Percentiles rank a stretch among this genome's conserved stretches.
Evolutionary conservation across 2,797 vertebrate genomes (phyloP).

Genomic region (Sebastes matsubarae): DNA sequence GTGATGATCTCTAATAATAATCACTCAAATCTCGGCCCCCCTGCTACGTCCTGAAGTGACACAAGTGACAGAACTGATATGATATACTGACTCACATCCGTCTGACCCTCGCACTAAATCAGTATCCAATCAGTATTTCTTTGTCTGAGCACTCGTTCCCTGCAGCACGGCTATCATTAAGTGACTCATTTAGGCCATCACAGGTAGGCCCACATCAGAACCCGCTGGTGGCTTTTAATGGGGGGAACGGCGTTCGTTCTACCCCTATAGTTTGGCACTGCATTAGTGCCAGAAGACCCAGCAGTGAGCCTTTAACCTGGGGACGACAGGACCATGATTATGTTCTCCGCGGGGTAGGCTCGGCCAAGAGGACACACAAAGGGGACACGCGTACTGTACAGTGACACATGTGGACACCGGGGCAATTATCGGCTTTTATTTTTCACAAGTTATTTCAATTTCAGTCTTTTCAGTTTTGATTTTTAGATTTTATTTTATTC

Average conservation of each 20-base stretch:
- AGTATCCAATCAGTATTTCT: slow-evolving; percentile 78
- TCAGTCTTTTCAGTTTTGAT: not conserved
- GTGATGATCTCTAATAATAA: slow-evolving; percentile 41
- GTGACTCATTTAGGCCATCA: slow-evolving; percentile 77
- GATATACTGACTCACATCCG: slow-evolving; percentile 68
- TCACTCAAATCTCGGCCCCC: slow-evolving; percentile 37
- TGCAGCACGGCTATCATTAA: slow-evolving; percentile 74
- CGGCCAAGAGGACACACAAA: slow-evolving; percentile 67
- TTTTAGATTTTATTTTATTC: not conserved
- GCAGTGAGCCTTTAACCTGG: slow-evolving; percentile 78
- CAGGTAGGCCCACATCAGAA: slow-evolving; percentile 65
- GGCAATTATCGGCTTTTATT: slow-evolving; percentile 50
- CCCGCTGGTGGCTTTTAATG: slow-evolving; percentile 75
- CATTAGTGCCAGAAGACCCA: slow-evolving; percentile 78
- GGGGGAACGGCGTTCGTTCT: slow-evolving; percentile 58
- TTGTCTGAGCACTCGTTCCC: slow-evolving; percentile 69
- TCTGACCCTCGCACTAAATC: slow-evolving; percentile 66
- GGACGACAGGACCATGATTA: slow-evolving; percentile 79
- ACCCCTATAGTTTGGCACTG: slow-evolving; percentile 74
- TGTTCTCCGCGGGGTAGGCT: slow-evolving; percentile 71
- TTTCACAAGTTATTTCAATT: slow-evolving; percentile 25
- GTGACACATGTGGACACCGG: slow-evolving; percentile 44
- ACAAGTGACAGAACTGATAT: slow-evolving; percentile 67
- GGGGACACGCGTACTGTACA: slow-evolving; percentile 25
- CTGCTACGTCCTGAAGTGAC: slow-evolving; percentile 55